Conservation (phyloP, 2,113 vertebrate genomes). For the Sigmodon hispidus region DNA sequence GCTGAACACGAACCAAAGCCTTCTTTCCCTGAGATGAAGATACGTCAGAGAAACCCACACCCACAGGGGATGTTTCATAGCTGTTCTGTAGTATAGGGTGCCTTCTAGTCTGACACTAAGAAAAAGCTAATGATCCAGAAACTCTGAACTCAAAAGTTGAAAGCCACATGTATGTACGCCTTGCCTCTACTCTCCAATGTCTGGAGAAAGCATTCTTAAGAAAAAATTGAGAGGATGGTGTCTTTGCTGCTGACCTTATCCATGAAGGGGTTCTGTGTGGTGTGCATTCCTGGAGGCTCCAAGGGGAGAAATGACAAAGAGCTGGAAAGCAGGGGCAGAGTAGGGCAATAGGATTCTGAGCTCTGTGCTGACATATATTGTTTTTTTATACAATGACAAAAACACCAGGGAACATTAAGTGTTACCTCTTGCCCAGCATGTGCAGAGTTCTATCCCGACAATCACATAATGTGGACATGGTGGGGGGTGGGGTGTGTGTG, state of each 20-base stretch:
- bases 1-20: neutral
- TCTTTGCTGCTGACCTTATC: neutral
- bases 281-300: neutral
- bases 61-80: neutral
- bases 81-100: neutral
- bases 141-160: constrained; percentile 26
- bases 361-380: neutral
- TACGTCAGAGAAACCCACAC: neutral
- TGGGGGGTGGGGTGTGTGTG: no score
- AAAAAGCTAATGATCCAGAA: neutral
- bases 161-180: neutral
- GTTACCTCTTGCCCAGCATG: neutral
- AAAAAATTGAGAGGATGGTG: constrained; percentile 11
- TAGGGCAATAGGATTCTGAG: neutral
- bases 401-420: neutral
- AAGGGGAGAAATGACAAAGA: neutral
- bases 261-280: no score
- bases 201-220: neutral
- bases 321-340: neutral
- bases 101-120: constrained; percentile 16
- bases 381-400: neutral
- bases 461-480: no score
- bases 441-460: neutral
- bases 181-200: neutral
- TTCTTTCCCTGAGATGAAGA: constrained; percentile 40